Evolutionary conservation across 2,113 vertebrate genomes (phyloP).

Genomic region (Cyprinodon tularosa): DNA sequence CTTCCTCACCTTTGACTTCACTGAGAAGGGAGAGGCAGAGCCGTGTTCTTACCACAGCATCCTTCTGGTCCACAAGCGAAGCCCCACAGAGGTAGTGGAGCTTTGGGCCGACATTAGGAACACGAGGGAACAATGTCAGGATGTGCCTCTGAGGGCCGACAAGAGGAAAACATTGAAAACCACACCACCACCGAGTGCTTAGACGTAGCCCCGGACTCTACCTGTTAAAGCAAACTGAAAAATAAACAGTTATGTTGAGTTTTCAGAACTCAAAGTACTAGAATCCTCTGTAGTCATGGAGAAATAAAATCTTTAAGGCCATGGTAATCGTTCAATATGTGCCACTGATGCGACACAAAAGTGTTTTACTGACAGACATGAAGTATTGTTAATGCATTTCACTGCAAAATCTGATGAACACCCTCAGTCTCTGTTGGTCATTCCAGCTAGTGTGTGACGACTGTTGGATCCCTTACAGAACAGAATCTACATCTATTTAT

Average conservation of each 20-base stretch:
- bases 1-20: conserved; percentile 78
- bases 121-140: conserved; percentile 48
- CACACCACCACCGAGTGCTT: neutral
- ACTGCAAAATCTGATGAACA: no score
- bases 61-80: conserved; percentile 76
- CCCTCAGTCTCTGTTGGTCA: no score
- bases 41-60: conserved; percentile 70
- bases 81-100: conserved; percentile 51
- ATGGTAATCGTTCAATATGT: no score
- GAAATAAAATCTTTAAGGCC: no score
- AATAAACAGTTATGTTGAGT: neutral
- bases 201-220: neutral
- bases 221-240: neutral
- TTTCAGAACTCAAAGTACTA: neutral
- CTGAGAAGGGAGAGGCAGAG: conserved; percentile 32
- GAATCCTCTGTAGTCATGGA: no score
- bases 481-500: no score
- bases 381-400: no score
- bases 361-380: no score
- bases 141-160: conserved; percentile 39
- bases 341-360: no score
- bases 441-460: no score
- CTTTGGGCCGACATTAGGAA: conserved; percentile 58
- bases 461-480: no score
- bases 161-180: neutral